phyloP scores from a whole-genome alignment of 2,888 invertebrate species.

The Cheilosia vernalis region DNA sequence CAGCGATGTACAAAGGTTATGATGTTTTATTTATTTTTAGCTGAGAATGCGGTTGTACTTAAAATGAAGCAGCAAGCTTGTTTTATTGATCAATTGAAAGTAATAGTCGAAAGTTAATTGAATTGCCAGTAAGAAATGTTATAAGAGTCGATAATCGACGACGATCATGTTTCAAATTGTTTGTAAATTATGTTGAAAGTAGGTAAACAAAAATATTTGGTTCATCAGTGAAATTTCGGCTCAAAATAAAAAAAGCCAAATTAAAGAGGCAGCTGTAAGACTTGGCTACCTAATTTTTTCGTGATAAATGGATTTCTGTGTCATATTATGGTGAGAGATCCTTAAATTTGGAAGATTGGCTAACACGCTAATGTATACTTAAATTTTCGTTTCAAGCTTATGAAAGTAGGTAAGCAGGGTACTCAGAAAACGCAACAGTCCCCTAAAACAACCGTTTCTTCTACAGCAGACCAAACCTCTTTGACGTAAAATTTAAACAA shows the following conservation, averaged over 20 bases:
- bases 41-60: conserved; percentile 28
- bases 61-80: conserved; percentile 42
- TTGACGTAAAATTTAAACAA: too few relatives aligned
- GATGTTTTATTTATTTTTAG: conserved; percentile 6
- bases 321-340: too few relatives aligned
- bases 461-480: too few relatives aligned
- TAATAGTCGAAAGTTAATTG: conserved; percentile 16
- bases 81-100: conserved; percentile 23
- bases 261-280: too few relatives aligned
- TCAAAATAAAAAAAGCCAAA: neutral
- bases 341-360: too few relatives aligned
- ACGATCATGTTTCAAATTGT: conserved; percentile 53
- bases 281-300: too few relatives aligned
- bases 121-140: conserved; percentile 22
- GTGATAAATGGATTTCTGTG: too few relatives aligned
- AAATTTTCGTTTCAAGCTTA: too few relatives aligned
- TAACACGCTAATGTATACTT: too few relatives aligned
- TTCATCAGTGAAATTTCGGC: conserved; percentile 32
- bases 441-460: too few relatives aligned
- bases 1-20: neutral
- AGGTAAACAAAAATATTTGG: conserved; percentile 6
- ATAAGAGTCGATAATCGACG: conserved; percentile 47
- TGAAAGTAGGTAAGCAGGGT: too few relatives aligned
- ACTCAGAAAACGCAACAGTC: too few relatives aligned
- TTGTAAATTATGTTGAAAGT: conserved; percentile 40